Percentiles rank a stretch among this genome's conserved stretches.
These are phyloP conservation scores for Pogonognathellus flavescens DNA, from an alignment of 1,140 invertebrate species.

Conservation along the genomic window DNA sequence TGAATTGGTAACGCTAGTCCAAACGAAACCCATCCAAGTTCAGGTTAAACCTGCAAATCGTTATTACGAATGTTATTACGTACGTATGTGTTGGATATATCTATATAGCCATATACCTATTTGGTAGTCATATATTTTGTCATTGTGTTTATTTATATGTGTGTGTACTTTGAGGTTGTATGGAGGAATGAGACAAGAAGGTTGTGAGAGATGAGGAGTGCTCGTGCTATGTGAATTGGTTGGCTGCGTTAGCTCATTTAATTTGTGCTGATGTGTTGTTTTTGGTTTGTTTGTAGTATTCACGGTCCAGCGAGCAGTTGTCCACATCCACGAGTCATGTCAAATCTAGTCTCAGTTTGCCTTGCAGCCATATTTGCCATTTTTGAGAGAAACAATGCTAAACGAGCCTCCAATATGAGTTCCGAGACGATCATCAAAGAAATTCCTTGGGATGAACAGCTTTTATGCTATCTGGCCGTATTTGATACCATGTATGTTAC, in stretches of 20 bases:
- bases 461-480: constrained; percentile 73
- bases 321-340: constrained; percentile 85
- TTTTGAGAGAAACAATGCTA: constrained; percentile 70
- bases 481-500: constrained; percentile 74
- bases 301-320: constrained; percentile 83
- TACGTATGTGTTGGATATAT: too few species aligned
- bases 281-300: constrained; percentile 73
- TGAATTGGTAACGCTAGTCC: constrained; percentile 1
- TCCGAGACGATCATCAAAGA: constrained; percentile 62
- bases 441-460: constrained; percentile 68
- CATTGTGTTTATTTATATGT: background rate
- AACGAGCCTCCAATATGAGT: constrained; percentile 60
- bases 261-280: constrained; percentile 35
- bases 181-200: background rate
- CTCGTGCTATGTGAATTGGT: background rate
- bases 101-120: too few species aligned
- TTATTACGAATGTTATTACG: background rate
- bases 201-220: background rate
- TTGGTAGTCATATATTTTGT: background rate
- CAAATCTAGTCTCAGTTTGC: constrained; percentile 86
- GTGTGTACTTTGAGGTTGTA: background rate
- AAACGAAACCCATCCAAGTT: background rate
- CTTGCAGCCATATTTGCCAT: constrained; percentile 78
- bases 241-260: constrained; percentile 15
- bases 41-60: background rate